Percentiles rank a stretch among this genome's conserved stretches.
phyloP scores from a whole-genome alignment of 23 tunicate genomes.

The Styela plicata region DNA sequence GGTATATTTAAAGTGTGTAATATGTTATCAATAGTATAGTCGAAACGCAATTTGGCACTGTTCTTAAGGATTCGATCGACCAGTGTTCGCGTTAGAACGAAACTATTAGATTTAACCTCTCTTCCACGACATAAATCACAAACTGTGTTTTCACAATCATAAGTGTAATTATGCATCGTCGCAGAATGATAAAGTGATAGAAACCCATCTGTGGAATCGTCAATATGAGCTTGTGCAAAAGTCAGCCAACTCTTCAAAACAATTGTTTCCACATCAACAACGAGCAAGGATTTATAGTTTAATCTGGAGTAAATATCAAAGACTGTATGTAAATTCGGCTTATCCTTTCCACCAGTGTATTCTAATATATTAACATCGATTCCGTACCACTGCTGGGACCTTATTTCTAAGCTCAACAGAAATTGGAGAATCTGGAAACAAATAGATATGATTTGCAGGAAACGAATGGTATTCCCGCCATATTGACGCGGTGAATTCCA shows the following conservation, averaged over 20 bases:
- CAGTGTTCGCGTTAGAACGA: background rate
- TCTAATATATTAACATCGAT: background rate
- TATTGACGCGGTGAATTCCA: too few species aligned
- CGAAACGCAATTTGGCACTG: too few species aligned
- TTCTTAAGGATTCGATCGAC: background rate
- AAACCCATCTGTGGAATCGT: background rate
- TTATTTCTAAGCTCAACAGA: background rate
- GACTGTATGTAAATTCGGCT: background rate
- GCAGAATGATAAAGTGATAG: slow-evolving; percentile 15
- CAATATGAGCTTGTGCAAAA: background rate
- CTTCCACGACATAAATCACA: background rate
- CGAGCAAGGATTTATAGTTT: background rate
- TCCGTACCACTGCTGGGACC: background rate
- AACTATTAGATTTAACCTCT: background rate
- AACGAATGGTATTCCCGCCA: too few species aligned
- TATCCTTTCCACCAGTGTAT: background rate
- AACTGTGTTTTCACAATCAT: background rate
- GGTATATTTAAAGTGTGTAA: background rate
- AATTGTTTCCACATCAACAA: background rate
- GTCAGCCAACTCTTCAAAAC: background rate
- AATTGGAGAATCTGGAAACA: too few species aligned
- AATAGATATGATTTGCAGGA: too few species aligned
- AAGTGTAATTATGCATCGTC: background rate
- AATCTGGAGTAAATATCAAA: background rate
- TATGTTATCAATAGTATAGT: background rate